Evolutionary conservation across 2,113 vertebrate species (phyloP), one percentile per base, ranked within the genome.

Genomic region (Nothocercus julius): DNA sequence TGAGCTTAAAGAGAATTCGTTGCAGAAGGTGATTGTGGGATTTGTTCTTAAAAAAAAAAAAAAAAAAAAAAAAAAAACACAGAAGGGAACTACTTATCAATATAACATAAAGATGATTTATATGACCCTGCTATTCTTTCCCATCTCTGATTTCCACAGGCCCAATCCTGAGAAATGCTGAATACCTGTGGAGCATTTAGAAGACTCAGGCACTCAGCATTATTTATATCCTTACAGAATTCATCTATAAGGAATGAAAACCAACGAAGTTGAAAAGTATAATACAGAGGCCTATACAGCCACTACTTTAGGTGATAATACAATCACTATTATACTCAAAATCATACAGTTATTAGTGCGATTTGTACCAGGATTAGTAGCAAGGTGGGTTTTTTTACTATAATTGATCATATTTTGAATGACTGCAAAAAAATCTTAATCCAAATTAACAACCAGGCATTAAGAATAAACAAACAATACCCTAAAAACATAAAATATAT

Each of bases 151-250:
- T 75, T 82, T 56, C 21, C 45, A 21, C 45, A 67, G 40, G 27
- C 4, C 20, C 74, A 64, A 34, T 44, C 4, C 7, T 66, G 22
- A 66, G 28, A 85, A 92, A 58, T 25, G n/a, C n/a, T 3, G 1
- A 74, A 45, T 59, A 27, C 17, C 45, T 58, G 21, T 40, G 24
- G 36, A 63, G n/a, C 40, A 44, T 14, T 19, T 18, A 47, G 34
- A 32, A 5, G 0, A 51, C 72, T 53, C 0, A 0, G 38, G 62
- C 51, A 19, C 17, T 87, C 7, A 3, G 8, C 17, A 36, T 30
- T 61, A n/a, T 20, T 62, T 40, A 21, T n/a, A 17, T 3, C 20
- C 13, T 86, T 49, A n/a, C 4, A 1, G 2, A 27, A 27, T 19
- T 85, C 21, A 27, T 13, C 4, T 7, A 10, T 1, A 0, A 80